Base-by-base conservation (phyloP, 30 jellyfish, hydroid and myxozoan species). In the Morbakka virulenta region DNA sequence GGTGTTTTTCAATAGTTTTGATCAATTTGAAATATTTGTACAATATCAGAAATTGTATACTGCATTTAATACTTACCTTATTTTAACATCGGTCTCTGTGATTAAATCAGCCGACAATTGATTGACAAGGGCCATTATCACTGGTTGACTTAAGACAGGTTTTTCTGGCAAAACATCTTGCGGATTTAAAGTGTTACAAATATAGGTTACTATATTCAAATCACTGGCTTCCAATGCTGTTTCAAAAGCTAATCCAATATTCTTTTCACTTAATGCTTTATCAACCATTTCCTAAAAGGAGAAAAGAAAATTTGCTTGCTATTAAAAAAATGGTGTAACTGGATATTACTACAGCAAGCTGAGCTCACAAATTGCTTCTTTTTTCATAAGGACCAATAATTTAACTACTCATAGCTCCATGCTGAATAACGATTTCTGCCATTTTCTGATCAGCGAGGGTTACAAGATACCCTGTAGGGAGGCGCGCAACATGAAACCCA, bases 31-130 rank as follows among this genome's bases (percentile, higher is more conserved):
- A n/a, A n/a, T n/a, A n/a, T n/a, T n/a, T n/a, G n/a, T n/a, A n/a
- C n/a, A n/a, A n/a, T n/a, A n/a, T n/a, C n/a, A n/a, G n/a, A n/a
- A n/a, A n/a, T n/a, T n/a, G n/a, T n/a, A n/a, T n/a, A n/a, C n/a
- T n/a, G n/a, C n/a, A n/a, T n/a, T n/a, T n/a, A 41, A 41, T 41
- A 29, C 93, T 50, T 49, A 89, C 97, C 79, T 89, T 33, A 64
- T 84, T 83, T 89, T 89, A 34, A 77, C 67, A 0, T 72, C 94
- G 1, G 97, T 89, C 20, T 89, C 96, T 25, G 61, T 53, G 72
- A 79, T 50, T 23, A 89, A 62, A 53, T 89, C 89, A 34, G 57
- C 81, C 2, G 97, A 89, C 36, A 89, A 69, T 51, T 89, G 97
- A 67, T 89, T 95, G 28, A 89, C 83, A 33, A 89, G 73, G 6